Evolutionary conservation across 2,113 vertebrate genomes (phyloP).

Genomic region (Psammodynastes pulverulentus): DNA sequence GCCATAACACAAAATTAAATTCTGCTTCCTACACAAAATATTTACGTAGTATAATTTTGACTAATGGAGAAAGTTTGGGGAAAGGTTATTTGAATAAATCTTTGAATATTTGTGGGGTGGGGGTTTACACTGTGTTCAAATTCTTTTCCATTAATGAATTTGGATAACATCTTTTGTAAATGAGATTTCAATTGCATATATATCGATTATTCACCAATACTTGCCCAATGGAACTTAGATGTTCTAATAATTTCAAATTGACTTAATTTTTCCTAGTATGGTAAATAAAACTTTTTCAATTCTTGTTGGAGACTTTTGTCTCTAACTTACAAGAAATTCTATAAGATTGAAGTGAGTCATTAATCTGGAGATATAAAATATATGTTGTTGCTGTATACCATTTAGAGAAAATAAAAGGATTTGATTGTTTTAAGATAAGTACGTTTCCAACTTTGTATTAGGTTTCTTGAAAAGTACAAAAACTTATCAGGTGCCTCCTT

Average conservation of each 20-base stretch:
- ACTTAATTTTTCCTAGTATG: fast-evolving
- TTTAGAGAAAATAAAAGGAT: background rate
- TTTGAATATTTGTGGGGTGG: background rate
- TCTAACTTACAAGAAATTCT: background rate
- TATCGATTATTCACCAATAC: background rate
- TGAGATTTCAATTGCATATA: background rate
- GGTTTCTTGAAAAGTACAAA: background rate
- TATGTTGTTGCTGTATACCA: background rate
- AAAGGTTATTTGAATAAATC: background rate
- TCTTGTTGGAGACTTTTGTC: background rate
- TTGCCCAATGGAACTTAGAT: background rate
- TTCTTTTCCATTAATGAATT: conserved; percentile 17
- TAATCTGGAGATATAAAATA: background rate
- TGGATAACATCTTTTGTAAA: background rate
- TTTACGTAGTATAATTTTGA: background rate
- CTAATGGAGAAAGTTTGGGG: background rate
- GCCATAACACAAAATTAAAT: background rate
- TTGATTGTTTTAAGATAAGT: background rate
- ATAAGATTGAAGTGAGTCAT: background rate
- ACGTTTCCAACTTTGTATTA: background rate
- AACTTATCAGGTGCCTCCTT: background rate
- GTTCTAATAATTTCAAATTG: background rate
- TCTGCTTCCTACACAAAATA: background rate
- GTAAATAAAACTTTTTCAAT: background rate
- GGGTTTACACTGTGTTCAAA: conserved; percentile 19